Conservation (phyloP, 2,888 invertebrate genomes). For the Lasius fuliginosus region DNA sequence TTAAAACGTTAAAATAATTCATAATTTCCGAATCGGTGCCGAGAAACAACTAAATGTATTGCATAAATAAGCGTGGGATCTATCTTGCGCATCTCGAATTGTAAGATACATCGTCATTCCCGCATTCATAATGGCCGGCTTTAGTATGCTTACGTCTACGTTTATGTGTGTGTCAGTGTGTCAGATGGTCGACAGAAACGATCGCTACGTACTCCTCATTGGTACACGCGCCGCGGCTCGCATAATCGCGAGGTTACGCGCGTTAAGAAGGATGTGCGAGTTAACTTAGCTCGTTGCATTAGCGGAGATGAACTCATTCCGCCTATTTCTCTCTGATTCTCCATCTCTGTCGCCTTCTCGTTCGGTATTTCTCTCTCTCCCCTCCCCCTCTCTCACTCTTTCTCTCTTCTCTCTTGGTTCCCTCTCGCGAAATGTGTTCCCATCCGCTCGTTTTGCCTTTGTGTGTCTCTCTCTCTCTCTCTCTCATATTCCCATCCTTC, state of each 20-base stretch:
- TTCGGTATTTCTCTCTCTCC: conserved; percentile 42
- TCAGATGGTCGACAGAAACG: conserved; percentile 6
- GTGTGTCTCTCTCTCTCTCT: conserved; percentile 26
- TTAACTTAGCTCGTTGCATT: conserved; percentile 85
- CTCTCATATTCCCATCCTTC: conserved; percentile 29
- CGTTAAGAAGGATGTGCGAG: conserved; percentile 86
- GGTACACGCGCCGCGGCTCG: conserved; percentile 59
- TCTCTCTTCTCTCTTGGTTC: conserved; percentile 27
- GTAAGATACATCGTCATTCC: conserved; percentile 13
- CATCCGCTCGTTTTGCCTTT: conserved; percentile 40
- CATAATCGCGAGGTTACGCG: conserved; percentile 79
- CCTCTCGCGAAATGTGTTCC: conserved; percentile 48
- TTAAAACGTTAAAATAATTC: not conserved
- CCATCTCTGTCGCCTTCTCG: conserved; percentile 39
- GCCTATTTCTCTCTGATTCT: conserved; percentile 72
- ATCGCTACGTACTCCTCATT: conserved; percentile 46
- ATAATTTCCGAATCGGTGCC: not conserved
- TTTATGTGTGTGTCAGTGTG: not conserved
- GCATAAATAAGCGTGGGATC: conserved; percentile 27
- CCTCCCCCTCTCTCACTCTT: not conserved
- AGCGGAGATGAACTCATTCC: conserved; percentile 85
- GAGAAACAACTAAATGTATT: not conserved
- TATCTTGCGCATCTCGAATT: not conserved
- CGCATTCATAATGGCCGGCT: conserved; percentile 7
- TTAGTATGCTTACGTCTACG: conserved; percentile 7